Base-by-base conservation (phyloP, 1,140 invertebrate species). In the Stegodyphus mimosarum region DNA sequence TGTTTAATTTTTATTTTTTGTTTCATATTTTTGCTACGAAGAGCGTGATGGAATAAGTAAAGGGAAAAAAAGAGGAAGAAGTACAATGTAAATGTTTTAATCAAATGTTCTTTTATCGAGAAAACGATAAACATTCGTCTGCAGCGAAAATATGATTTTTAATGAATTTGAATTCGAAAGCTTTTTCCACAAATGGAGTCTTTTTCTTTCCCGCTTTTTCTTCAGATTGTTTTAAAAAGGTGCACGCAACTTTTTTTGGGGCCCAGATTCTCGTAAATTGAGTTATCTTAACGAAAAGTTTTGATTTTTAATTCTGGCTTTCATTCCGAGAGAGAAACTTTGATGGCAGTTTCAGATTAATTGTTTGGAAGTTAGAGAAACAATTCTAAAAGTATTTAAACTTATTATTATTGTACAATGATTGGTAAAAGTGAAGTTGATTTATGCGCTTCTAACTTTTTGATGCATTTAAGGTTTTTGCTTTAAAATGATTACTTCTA, bases 151-250 rank as follows among this genome's bases (percentile, higher is more conserved):
- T 67, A 83, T 75, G 81, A 83, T 83, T 83, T 83, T 83, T 75
- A 83, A 75, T 75, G 81, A 83, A 83, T 83, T 83, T 83, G 81
- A 83, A 83, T 83, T 74, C 72, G 71, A 75, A 83, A 83, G 81
- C 71, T 63, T 51, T 75, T 69, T 49, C 66, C 48, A n/a, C 72
- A 83, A 83, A 83, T 83, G 81, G 81, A 83, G 17, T 13, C 50
- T 80, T 75, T 52, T 83, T 67, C 53, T 83, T 80, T 49, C 0
- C 5, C 53, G 6, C 50, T 69, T 78, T 55, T 69, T 6, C 17
- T 69, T 7, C 48, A 18, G 81, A 74, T 83, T 83, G 71, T 83
- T 83, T 83, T 83, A 83, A 83, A 83, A 83, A 15, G 15, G 64
- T 1, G 51, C 81, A 75, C 81, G 72, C 64, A 75, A 75, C 6